Percentiles rank a stretch among this genome's conserved stretches.
These are phyloP conservation scores for Pterostichus madidus DNA, from an alignment of 2,888 invertebrate species.

Conservation along the genomic window DNA sequence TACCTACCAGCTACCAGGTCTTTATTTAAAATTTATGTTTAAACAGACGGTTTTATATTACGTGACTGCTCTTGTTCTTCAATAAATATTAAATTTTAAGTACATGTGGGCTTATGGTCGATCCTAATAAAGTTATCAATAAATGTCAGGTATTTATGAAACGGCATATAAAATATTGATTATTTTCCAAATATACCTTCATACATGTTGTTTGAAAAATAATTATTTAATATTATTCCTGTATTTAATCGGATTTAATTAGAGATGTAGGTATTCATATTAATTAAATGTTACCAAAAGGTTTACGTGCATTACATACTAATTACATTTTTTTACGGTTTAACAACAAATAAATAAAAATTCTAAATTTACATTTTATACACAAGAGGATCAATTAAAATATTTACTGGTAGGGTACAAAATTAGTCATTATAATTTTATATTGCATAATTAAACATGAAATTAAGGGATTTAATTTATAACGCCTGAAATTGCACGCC, in stretches of 20 bases:
- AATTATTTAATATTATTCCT: too few relatives aligned
- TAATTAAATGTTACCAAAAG: background rate
- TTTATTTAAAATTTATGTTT: conserved; percentile 8
- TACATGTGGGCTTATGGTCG: background rate
- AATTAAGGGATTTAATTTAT: background rate
- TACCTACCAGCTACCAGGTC: background rate
- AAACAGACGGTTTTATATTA: background rate
- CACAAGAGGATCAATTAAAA: too few relatives aligned
- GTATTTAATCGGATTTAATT: too few relatives aligned
- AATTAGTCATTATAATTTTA: too few relatives aligned
- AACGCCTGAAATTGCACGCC: too few relatives aligned
- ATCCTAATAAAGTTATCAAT: background rate
- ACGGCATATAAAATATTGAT: too few relatives aligned
- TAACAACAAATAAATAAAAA: too few relatives aligned
- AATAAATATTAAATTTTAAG: conserved; percentile 6
- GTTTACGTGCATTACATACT: background rate
- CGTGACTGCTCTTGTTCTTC: conserved; percentile 7
- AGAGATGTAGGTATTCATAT: background rate
- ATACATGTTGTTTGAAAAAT: too few relatives aligned
- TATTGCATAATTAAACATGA: too few relatives aligned
- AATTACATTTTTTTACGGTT: background rate
- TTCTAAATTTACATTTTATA: too few relatives aligned
- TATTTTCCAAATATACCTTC: too few relatives aligned
- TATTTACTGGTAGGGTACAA: too few relatives aligned
- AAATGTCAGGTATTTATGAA: background rate